These are phyloP conservation scores for Cryptotermes secundus DNA, from an alignment of 1,140 invertebrate genomes.

Conservation along the genomic window DNA sequence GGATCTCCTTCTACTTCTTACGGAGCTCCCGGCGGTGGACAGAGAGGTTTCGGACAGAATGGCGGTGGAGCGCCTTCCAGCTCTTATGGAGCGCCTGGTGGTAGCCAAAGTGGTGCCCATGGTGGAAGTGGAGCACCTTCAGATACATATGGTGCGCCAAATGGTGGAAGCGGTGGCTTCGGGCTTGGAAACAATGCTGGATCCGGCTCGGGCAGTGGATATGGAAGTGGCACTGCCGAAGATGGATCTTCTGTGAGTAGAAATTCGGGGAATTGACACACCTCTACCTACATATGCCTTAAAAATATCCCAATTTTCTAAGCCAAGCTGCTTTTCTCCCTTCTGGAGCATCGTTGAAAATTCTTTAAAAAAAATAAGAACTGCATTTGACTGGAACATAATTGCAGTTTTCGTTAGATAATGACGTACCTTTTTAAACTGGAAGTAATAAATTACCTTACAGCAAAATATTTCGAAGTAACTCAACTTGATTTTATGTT, in stretches of 20 bases:
- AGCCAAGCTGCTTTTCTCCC: too few relatives aligned
- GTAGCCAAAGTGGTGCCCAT: constrained; percentile 34
- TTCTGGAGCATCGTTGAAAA: too few relatives aligned
- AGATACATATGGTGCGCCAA: constrained; percentile 48
- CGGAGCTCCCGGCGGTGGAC: constrained; percentile 45
- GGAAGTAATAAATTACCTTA: too few relatives aligned
- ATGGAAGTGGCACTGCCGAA: constrained; percentile 14
- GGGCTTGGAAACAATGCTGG: background rate
- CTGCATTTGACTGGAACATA: too few relatives aligned
- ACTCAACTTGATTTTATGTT: too few relatives aligned
- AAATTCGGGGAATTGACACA: too few relatives aligned
- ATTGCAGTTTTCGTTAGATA: too few relatives aligned
- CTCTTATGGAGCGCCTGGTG: constrained; percentile 45
- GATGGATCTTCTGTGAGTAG: constrained; percentile 12
- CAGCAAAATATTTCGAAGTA: too few relatives aligned
- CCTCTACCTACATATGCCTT: too few relatives aligned
- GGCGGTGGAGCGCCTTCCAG: constrained; percentile 39
- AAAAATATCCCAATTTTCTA: too few relatives aligned
- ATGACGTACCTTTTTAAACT: too few relatives aligned
- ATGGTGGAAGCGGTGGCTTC: constrained; percentile 36
- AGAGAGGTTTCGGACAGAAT: constrained; percentile 37
- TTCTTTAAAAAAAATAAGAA: too few relatives aligned
- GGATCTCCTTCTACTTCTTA: constrained; percentile 51
- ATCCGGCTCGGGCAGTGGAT: background rate
- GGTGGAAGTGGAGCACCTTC: constrained; percentile 35